Conservation (phyloP, 2,797 vertebrate genomes). For the Natrix natrix region DNA sequence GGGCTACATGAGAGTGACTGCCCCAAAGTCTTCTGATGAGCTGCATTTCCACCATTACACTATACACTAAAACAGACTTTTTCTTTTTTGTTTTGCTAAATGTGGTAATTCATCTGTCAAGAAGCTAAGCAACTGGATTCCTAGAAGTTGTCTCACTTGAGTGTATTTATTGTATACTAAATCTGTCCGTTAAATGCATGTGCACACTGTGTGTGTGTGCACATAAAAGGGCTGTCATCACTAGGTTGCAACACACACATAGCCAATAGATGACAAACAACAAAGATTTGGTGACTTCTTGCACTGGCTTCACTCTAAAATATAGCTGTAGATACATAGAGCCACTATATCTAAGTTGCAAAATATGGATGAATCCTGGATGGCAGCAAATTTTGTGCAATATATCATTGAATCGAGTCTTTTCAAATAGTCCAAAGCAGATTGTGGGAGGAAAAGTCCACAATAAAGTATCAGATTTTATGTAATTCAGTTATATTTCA, state of each 20-base stretch:
- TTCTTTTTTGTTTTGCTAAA: conserved; percentile 83
- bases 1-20: neutral
- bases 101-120: conserved; percentile 70
- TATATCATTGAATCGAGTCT: neutral
- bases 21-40: neutral
- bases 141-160: conserved; percentile 83
- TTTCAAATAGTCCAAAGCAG: neutral
- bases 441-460: neutral
- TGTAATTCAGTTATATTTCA: neutral
- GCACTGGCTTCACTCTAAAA: neutral
- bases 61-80: neutral
- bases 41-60: neutral
- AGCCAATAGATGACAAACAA: neutral
- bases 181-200: conserved; percentile 50
- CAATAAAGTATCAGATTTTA: neutral
- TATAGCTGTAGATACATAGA: neutral
- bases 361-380: neutral
- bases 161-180: conserved; percentile 84
- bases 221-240: neutral
- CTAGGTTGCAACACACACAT: neutral
- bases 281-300: neutral
- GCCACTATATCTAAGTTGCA: neutral
- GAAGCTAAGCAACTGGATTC: conserved; percentile 66
- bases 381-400: neutral
- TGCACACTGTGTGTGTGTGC: neutral